Evolutionary conservation across 1,140 invertebrate species (phyloP), one percentile per base, ranked within the genome.

Genomic region (Thaumatotibia leucotreta): DNA sequence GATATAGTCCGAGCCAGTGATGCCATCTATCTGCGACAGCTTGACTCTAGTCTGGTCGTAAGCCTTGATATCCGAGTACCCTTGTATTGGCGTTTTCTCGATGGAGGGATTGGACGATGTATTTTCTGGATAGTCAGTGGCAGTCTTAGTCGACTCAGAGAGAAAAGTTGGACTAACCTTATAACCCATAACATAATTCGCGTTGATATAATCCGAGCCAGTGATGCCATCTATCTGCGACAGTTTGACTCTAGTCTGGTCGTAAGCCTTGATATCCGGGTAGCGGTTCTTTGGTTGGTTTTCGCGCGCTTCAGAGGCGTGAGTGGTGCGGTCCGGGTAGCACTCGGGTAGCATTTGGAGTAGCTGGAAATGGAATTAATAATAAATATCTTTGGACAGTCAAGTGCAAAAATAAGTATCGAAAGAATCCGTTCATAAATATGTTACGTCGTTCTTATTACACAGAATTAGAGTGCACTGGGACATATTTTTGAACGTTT

Each of bases 31-130:
- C 69, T 94, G 93, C 0, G 94, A 91, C n/a, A 98, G 83, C 76
- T 96, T 95, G 0, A 98, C 96, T 74, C 97, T 91, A 5, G 97
- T 98, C 90, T 99, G 97, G 91, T 99, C 97, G 83, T 97, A 97
- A 3, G 96, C 95, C 86, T 97, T 97, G 66, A 97, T 97, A 76
- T 97, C 96, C 0, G 27, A 29, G 27, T 29, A 29, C 27, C 27
- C 27, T 29, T 29, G 94, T 11, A n/a, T n/a, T n/a, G n/a, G n/a
- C n/a, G n/a, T n/a, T n/a, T n/a, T n/a, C n/a, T n/a, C n/a, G n/a
- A n/a, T n/a, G n/a, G n/a, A n/a, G n/a, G n/a, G n/a, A n/a, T n/a
- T n/a, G n/a, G n/a, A n/a, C n/a, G n/a, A n/a, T n/a, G n/a, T n/a
- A n/a, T n/a, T n/a, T n/a, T n/a, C n/a, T n/a, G n/a, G n/a, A n/a